Percentiles rank a stretch among this genome's conserved stretches.
Conservation (phyloP, 2,797 vertebrate species). For the Fistularia commersonii region DNA sequence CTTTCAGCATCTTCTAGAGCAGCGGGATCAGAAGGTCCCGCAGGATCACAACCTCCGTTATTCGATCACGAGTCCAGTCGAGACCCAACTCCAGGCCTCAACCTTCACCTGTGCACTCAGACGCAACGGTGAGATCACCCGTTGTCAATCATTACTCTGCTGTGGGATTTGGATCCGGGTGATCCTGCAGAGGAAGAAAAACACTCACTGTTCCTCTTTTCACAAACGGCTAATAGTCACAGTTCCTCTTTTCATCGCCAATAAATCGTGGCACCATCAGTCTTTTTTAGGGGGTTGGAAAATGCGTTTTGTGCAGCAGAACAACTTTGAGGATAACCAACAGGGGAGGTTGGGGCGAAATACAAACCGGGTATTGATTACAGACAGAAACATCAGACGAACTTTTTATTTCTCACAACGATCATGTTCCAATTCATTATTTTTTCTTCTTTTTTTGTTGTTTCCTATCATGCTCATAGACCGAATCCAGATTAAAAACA, state of each 20-base stretch:
- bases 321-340: background rate
- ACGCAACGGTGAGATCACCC: too few species aligned
- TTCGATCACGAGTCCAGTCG: too few species aligned
- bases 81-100: too few species aligned
- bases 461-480: background rate
- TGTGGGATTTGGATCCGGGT: conserved; percentile 3
- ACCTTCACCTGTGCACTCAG: too few species aligned
- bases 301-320: conserved; percentile 4
- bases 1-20: too few species aligned
- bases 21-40: too few species aligned
- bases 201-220: conserved; percentile 52
- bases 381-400: too few species aligned
- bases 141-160: conserved; percentile 2
- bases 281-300: conserved; percentile 4
- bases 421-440: conserved; percentile 33
- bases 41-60: too few species aligned
- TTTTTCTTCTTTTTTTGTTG: too few species aligned
- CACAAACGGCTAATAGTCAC: conserved; percentile 34
- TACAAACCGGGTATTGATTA: too few species aligned
- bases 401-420: conserved; percentile 12
- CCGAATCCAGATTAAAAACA: conserved; percentile 12
- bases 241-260: conserved; percentile 54
- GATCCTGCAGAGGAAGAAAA: conserved; percentile 1
- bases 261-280: conserved; percentile 16
- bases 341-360: conserved; percentile 4